Base-by-base conservation (phyloP, 2,113 vertebrate species). In the Aleadryas rufinucha region DNA sequence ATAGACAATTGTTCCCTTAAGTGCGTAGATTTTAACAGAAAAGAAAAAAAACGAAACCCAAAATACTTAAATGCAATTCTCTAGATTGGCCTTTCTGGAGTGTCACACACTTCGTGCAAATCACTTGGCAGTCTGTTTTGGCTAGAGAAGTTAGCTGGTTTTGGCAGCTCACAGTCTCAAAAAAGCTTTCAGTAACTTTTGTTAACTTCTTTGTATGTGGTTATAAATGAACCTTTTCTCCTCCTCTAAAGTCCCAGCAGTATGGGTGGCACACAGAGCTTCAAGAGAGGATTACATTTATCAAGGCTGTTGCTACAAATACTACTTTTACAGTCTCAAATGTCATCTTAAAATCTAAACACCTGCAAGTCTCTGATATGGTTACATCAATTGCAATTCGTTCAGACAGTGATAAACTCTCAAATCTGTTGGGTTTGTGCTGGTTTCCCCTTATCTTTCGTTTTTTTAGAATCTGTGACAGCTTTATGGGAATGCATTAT, bases 301-400 rank as follows among this genome's bases (percentile, higher is more conserved):
- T 84, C 53, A 53, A 45, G n/a, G 26, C 33, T 82, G 16, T 6
- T 82, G 44, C 77, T 68, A 76, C 56, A 89, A 95, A 87, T 89
- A 28, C 4, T 75, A 44, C 41, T 87, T 85, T 56, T 71, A 57
- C 66, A 87, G 78, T 85, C 75, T 80, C 45, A 96, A 96, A 97
- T 85, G 57, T 65, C 89, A 93, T 80, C 91, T 83, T 53, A 76
- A 89, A 92, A 91, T 80, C 70, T 59, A 33, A 89, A 84, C 90
- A 83, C 65, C 89, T 93, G 87, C 84, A 93, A 85, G 78, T 17
- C 42, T 76, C 70, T 61, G 84, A 87, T 93, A 91, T 0, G 49
- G 63, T 76, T 57, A 42, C 23, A 77, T 87, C 81, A 65, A 50
- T 42, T 79, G n/a, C 2, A 2, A 79, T 45, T 27, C 41, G 1